phyloP scores from a whole-genome alignment of 2,113 vertebrate genomes.

The Nothocercus nigrocapillus region DNA sequence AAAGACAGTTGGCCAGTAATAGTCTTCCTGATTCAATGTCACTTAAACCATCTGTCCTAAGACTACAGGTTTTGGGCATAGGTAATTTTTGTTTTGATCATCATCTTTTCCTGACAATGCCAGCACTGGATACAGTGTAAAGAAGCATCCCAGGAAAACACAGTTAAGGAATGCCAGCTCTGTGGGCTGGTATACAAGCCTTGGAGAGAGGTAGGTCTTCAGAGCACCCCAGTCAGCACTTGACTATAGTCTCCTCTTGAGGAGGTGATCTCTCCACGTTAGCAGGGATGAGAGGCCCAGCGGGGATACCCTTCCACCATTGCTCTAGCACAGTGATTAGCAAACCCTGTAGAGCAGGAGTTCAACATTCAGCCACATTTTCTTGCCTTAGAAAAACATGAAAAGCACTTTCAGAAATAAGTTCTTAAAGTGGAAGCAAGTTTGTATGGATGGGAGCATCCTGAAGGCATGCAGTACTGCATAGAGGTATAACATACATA shows the following conservation, averaged over 20 bases:
- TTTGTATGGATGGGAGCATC: neutral
- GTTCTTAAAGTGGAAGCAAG: rapidly evolving
- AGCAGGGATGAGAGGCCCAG: neutral
- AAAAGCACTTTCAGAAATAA: neutral
- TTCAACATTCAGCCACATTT: neutral
- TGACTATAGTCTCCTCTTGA: neutral
- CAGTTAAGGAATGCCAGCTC: neutral
- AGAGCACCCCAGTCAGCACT: neutral
- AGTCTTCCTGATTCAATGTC: neutral
- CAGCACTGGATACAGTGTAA: neutral
- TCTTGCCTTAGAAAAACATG: neutral
- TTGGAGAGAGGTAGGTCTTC: neutral
- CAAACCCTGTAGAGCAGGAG: rapidly evolving
- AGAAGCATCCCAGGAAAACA: neutral
- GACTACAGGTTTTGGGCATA: neutral
- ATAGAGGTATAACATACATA: neutral
- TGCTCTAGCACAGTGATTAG: neutral
- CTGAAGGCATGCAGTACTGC: neutral
- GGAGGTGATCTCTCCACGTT: neutral
- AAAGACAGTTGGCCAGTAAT: neutral
- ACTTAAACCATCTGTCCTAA: neutral
- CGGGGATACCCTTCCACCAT: neutral
- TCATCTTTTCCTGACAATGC: neutral
- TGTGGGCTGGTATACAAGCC: neutral
- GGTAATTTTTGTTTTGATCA: neutral